Percentiles rank a stretch among this genome's conserved stretches.
Conservation (phyloP, 92 coral and sea anemone genomes). For the Ricordea florida region DNA sequence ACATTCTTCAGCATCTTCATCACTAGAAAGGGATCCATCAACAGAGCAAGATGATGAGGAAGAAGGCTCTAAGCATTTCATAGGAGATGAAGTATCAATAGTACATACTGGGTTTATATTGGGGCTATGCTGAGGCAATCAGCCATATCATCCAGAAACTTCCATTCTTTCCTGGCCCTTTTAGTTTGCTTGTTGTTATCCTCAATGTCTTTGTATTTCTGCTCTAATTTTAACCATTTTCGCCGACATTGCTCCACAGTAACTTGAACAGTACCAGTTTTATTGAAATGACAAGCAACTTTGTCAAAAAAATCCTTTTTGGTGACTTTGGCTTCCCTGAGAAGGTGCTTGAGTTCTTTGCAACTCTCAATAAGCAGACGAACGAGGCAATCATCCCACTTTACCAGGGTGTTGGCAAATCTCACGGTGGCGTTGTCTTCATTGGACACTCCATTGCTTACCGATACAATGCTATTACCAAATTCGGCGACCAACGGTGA, state of each 20-base stretch:
- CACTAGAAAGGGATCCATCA: too few relatives aligned
- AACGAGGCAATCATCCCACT: too few relatives aligned
- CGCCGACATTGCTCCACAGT: constrained; percentile 56
- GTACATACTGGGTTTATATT: constrained; percentile 63
- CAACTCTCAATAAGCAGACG: too few relatives aligned
- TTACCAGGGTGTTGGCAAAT: too few relatives aligned
- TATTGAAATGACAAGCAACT: constrained; percentile 21
- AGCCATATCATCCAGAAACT: constrained; percentile 32
- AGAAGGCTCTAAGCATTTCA: too few relatives aligned
- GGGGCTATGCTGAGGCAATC: constrained; percentile 51
- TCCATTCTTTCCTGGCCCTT: constrained; percentile 44
- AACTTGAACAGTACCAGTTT: constrained; percentile 6
- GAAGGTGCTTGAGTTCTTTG: constrained; percentile 36
- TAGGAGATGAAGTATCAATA: constrained; percentile 23
- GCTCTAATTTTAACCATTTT: constrained; percentile 47
- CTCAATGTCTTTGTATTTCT: constrained; percentile 47
- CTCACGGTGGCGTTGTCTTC: too few relatives aligned
- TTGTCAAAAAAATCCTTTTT: constrained; percentile 32
- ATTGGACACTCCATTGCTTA: too few relatives aligned
- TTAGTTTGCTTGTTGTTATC: constrained; percentile 52
- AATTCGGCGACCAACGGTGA: too few relatives aligned
- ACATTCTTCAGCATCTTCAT: too few relatives aligned
- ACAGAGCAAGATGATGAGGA: too few relatives aligned
- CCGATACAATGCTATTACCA: too few relatives aligned
- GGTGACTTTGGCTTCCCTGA: constrained; percentile 32